Conservation (phyloP, 2,113 vertebrate genomes). For the Candoia aspera region DNA sequence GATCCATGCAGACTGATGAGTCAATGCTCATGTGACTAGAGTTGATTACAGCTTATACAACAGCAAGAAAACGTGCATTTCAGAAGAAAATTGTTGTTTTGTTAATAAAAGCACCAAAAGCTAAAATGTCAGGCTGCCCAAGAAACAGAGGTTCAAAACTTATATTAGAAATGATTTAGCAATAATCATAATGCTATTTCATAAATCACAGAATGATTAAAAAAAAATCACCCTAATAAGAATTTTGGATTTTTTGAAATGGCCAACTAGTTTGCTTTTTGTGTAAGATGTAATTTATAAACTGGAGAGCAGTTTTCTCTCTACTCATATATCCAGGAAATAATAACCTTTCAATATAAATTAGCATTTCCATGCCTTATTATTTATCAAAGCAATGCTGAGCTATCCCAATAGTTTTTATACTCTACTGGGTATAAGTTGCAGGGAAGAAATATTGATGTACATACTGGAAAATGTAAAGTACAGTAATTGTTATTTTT, state of each 20-base stretch:
- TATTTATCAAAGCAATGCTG: neutral
- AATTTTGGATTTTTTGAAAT: neutral
- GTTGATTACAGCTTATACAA: neutral
- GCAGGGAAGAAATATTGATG: neutral
- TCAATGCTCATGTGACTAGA: neutral
- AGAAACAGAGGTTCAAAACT: neutral
- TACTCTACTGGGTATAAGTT: neutral
- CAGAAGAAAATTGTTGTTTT: neutral
- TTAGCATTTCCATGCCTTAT: neutral
- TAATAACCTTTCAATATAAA: neutral
- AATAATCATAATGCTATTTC: neutral
- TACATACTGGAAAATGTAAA: neutral
- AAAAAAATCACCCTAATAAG: neutral
- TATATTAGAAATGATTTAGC: neutral
- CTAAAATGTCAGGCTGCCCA: neutral
- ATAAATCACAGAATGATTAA: neutral
- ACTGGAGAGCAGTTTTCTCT: neutral
- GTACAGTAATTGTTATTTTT: neutral
- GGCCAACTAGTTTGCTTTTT: neutral
- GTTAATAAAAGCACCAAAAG: neutral
- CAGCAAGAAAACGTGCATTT: neutral
- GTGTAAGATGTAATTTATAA: neutral
- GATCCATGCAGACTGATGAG: neutral
- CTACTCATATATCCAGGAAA: neutral
- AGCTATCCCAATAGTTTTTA: neutral